Conservation (phyloP, 1,140 invertebrate genomes). For the Sitobion miscanthi region DNA sequence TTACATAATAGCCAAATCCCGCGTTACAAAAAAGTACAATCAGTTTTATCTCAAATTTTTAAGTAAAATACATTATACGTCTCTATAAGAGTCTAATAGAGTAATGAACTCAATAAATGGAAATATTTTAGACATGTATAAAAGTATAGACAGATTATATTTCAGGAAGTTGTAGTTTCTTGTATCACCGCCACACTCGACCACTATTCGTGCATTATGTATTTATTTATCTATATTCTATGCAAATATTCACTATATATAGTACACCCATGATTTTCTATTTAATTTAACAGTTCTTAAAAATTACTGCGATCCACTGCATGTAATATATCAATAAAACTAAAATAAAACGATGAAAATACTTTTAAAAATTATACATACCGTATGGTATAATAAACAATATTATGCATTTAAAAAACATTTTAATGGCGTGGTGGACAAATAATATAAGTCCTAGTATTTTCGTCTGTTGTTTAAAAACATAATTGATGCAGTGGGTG, state of each 20-base stretch:
- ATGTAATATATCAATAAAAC: not conserved
- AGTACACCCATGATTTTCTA: not conserved
- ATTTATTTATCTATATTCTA: too few relatives aligned
- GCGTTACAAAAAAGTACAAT: too few relatives aligned
- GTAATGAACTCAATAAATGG: not conserved
- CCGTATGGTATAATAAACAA: not conserved
- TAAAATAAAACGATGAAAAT: too few relatives aligned
- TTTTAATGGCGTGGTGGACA: not conserved
- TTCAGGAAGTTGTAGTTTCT: too few relatives aligned
- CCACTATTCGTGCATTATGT: too few relatives aligned
- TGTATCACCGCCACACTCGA: too few relatives aligned
- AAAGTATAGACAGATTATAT: too few relatives aligned
- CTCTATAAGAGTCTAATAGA: not conserved
- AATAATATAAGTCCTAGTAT: not conserved
- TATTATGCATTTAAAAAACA: not conserved
- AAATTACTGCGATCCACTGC: not conserved
- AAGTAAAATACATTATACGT: too few relatives aligned
- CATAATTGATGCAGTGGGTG: not conserved
- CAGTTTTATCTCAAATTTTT: too few relatives aligned
- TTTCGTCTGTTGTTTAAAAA: not conserved
- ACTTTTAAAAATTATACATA: not conserved
- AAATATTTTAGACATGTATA: not conserved
- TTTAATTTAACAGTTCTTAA: not conserved
- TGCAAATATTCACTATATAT: too few relatives aligned
- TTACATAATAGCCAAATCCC: too few relatives aligned